phyloP scores from a whole-genome alignment of 2,888 invertebrate genomes.

The Luperina nickerlii region DNA sequence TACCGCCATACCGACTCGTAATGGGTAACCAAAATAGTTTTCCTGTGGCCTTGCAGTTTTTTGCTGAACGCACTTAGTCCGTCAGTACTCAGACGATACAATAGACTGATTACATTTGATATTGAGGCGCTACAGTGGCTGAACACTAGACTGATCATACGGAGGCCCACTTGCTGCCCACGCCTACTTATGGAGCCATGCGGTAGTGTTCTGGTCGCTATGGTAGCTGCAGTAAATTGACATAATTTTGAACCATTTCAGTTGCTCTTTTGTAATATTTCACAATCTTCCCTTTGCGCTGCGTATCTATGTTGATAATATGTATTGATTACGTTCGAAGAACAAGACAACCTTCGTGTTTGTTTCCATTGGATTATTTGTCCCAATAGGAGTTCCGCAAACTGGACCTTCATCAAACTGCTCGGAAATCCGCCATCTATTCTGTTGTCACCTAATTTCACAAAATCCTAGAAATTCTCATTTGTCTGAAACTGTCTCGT shows the following conservation, averaged over 20 bases:
- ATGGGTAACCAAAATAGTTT: conserved; percentile 50
- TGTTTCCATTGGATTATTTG: conserved; percentile 10
- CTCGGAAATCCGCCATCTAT: background rate
- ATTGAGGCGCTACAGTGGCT: conserved; percentile 17
- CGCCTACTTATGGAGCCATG: background rate
- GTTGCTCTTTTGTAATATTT: conserved; percentile 8
- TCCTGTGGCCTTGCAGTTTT: conserved; percentile 53
- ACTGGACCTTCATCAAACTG: background rate
- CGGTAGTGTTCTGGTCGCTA: conserved; percentile 8
- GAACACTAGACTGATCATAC: background rate
- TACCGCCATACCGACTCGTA: conserved; percentile 30
- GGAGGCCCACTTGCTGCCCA: conserved; percentile 22
- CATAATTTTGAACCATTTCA: background rate
- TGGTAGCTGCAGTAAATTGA: conserved; percentile 6
- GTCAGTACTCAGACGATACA: conserved; percentile 30
- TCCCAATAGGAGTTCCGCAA: background rate
- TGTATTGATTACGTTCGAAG: background rate
- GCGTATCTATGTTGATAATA: background rate
- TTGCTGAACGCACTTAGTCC: conserved; percentile 34
- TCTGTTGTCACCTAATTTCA: background rate
- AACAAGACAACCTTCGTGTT: background rate
- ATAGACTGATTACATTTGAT: conserved; percentile 15
- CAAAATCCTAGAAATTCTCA: background rate
- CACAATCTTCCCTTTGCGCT: background rate
- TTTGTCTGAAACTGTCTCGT: background rate